Conservation (phyloP, 2,797 vertebrate genomes). For the Acrossocheilus fasciatus region DNA sequence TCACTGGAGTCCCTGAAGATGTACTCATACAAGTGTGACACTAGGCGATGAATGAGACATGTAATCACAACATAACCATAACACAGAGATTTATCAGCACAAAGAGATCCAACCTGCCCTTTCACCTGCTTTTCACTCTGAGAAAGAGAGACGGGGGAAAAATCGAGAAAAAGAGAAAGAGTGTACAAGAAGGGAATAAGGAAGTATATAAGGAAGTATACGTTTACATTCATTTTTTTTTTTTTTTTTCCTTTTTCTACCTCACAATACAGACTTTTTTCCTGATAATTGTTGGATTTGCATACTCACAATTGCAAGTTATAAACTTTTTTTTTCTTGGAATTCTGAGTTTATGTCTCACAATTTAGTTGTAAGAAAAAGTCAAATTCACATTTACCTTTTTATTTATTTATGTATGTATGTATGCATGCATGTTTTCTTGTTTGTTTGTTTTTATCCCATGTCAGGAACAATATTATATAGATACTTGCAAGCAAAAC, state of each 20-base stretch:
- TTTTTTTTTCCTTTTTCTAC: not conserved
- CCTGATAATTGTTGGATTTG: no score
- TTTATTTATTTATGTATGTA: no score
- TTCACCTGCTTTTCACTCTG: constrained; percentile 12
- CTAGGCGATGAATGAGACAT: constrained; percentile 26
- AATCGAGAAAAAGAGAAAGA: not conserved
- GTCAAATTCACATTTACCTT: no score
- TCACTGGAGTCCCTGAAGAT: constrained; percentile 33
- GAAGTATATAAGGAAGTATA: not conserved
- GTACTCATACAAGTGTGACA: constrained; percentile 15
- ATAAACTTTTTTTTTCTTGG: no score
- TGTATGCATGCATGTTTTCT: no score
- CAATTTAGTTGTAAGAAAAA: no score
- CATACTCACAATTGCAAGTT: no score
- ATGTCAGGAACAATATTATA: no score
- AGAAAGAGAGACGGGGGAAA: not conserved
- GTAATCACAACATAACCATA: constrained; percentile 37
- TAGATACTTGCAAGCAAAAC: not conserved
- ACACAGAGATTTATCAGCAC: constrained; percentile 31
- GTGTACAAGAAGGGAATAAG: not conserved
- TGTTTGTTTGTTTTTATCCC: no score
- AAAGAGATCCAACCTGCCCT: constrained; percentile 36
- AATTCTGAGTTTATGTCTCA: no score
- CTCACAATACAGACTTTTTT: no score
- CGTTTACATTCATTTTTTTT: not conserved